A percentile compares a stretch with the other conserved stretches of the same genome.
phyloP scores from a whole-genome alignment of 2,888 invertebrate genomes.

The Brachypterus glaber region DNA sequence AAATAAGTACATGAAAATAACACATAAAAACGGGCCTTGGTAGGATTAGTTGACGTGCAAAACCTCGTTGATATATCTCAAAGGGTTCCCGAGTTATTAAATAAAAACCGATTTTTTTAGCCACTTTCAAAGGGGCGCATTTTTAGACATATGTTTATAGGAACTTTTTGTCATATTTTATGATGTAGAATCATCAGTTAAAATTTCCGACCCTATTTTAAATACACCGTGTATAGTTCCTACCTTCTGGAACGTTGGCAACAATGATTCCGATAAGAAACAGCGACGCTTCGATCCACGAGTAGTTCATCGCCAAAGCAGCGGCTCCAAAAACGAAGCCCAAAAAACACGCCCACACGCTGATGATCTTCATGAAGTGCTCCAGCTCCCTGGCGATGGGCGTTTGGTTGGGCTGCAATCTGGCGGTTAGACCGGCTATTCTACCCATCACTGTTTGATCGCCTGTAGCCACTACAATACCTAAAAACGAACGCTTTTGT shows the following conservation, averaged over 20 bases:
- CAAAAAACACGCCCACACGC: slow-evolving; percentile 49
- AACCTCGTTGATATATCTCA: too few relatives aligned
- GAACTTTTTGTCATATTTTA: too few relatives aligned
- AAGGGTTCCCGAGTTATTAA: too few relatives aligned
- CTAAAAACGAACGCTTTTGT: slow-evolving; percentile 19
- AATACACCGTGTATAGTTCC: too few relatives aligned
- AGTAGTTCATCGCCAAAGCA: slow-evolving; percentile 55
- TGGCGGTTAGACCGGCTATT: slow-evolving; percentile 53
- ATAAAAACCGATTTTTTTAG: too few relatives aligned
- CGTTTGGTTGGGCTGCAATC: slow-evolving; percentile 53
- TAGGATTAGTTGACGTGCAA: too few relatives aligned
- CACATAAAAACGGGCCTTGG: too few relatives aligned
- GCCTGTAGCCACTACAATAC: slow-evolving; percentile 43
- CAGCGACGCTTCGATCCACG: slow-evolving; percentile 60
- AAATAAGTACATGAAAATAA: too few relatives aligned
- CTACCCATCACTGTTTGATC: slow-evolving; percentile 56
- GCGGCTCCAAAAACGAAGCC: slow-evolving; percentile 46
- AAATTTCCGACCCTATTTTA: too few relatives aligned
- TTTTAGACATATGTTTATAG: too few relatives aligned
- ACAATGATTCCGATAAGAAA: slow-evolving; percentile 54
- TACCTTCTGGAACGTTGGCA: slow-evolving; percentile 71
- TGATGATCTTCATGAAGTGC: slow-evolving; percentile 62
- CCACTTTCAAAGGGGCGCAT: too few relatives aligned
- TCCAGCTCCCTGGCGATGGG: slow-evolving; percentile 64
- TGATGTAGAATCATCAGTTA: too few relatives aligned